phyloP scores from a whole-genome alignment of 2,797 vertebrate genomes.

The Leptoclinus maculatus region DNA sequence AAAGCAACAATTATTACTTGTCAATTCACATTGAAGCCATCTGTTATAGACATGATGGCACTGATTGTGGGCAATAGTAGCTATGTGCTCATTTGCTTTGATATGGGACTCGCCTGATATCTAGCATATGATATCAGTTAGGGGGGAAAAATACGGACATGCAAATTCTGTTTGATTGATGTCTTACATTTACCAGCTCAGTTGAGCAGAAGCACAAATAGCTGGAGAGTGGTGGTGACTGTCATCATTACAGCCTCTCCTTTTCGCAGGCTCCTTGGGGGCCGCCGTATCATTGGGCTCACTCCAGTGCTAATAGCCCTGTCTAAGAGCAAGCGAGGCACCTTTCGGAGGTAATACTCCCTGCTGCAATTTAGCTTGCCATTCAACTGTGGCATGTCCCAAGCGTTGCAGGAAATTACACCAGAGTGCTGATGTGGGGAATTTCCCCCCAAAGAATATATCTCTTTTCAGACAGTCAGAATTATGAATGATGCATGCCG shows the following conservation, averaged over 20 bases:
- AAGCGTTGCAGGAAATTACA: conserved; percentile 76
- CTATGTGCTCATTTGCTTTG: conserved; percentile 11
- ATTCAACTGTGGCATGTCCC: conserved; percentile 75
- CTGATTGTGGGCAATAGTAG: not conserved
- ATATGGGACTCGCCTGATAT: not conserved
- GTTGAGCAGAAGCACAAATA: conserved; percentile 58
- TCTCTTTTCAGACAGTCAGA: conserved; percentile 70
- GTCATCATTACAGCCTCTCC: conserved; percentile 71
- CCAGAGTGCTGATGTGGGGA: conserved; percentile 74
- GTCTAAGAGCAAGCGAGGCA: conserved; percentile 74
- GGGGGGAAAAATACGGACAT: conserved; percentile 12
- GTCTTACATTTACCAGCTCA: conserved; percentile 54
- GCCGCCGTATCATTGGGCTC: conserved; percentile 71
- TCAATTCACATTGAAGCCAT: not conserved
- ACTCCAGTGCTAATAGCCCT: conserved; percentile 79
- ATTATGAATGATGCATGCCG: conserved; percentile 80
- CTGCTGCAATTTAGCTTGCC: conserved; percentile 75
- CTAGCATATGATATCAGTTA: not conserved
- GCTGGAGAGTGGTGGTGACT: conserved; percentile 56
- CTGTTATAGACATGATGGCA: not conserved
- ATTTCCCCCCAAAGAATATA: conserved; percentile 67
- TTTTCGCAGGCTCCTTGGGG: conserved; percentile 63
- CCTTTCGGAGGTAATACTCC: conserved; percentile 75
- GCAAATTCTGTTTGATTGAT: conserved; percentile 46
- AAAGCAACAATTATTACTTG: not conserved